Percentiles rank a stretch among this genome's conserved stretches.
Conservation (phyloP, 2,113 vertebrate species). For the Myrmecobius fasciatus region DNA sequence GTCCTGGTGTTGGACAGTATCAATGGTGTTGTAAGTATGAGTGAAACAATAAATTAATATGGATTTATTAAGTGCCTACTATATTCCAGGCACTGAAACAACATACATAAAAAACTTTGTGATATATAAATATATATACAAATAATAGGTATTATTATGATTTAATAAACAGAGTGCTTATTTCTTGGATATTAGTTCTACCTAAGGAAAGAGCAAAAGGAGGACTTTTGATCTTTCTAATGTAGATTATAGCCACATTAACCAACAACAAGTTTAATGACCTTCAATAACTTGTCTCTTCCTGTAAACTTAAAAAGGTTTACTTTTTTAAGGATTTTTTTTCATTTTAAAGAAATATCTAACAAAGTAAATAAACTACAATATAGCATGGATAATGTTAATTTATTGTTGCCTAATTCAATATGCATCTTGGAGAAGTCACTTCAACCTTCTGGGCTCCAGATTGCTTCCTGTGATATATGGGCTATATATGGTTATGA, state of each 20-base stretch:
- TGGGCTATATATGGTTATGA: neutral
- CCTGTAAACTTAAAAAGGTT: neutral
- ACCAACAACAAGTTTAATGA: neutral
- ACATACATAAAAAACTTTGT: conserved; percentile 12
- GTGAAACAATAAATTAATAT: neutral
- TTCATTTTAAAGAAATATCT: neutral
- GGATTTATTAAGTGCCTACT: neutral
- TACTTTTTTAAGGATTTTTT: neutral
- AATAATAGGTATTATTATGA: conserved; percentile 23
- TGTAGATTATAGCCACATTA: neutral
- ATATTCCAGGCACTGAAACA: neutral
- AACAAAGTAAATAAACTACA: neutral
- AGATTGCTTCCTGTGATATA: neutral
- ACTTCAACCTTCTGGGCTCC: neutral
- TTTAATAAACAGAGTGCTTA: conserved; percentile 29
- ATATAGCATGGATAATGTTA: neutral
- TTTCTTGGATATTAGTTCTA: conserved; percentile 12
- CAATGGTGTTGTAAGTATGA: neutral
- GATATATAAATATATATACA: conserved; percentile 3
- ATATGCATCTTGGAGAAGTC: neutral
- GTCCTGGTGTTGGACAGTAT: neutral
- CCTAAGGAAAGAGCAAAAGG: conserved; percentile 11
- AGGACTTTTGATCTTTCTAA: neutral
- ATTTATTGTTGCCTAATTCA: neutral
- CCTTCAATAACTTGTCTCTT: neutral